Percentiles rank a stretch among this genome's conserved stretches.
Conservation (phyloP, 2,888 invertebrate genomes). For the Melipona bicolor region DNA sequence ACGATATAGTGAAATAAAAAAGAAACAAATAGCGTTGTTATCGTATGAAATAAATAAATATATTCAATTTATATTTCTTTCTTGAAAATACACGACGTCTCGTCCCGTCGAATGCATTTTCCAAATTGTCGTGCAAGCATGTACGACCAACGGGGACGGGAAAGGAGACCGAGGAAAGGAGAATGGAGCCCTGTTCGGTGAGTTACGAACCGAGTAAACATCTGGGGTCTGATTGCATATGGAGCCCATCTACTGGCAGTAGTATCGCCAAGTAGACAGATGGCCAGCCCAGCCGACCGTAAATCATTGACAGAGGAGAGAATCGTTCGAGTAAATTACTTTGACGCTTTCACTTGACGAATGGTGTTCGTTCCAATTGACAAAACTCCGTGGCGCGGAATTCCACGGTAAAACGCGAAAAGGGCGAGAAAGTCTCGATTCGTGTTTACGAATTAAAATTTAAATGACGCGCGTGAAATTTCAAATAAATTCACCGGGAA, state of each 20-base stretch:
- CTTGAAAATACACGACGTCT: not conserved
- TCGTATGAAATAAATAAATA: no score
- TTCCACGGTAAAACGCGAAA: not conserved
- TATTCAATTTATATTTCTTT: no score
- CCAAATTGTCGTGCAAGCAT: not conserved
- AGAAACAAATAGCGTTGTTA: no score
- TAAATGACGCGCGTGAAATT: not conserved
- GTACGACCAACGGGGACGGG: not conserved
- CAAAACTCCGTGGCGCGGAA: not conserved
- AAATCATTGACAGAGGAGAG: constrained; percentile 13
- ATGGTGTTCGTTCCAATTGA: not conserved
- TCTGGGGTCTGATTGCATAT: constrained; percentile 32
- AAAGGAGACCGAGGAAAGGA: not conserved
- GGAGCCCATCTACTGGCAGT: constrained; percentile 44
- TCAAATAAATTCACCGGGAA: not conserved
- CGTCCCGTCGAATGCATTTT: not conserved
- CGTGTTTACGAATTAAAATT: not conserved
- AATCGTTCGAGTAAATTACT: constrained; percentile 19
- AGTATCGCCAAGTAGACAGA: constrained; percentile 4
- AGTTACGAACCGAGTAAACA: not conserved
- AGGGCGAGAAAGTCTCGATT: not conserved
- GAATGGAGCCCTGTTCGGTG: not conserved
- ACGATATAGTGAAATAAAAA: no score
- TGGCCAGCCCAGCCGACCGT: constrained; percentile 21
- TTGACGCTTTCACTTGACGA: constrained; percentile 12